Conservation (phyloP, 1,140 invertebrate genomes). For the Archivesica marissinica region DNA sequence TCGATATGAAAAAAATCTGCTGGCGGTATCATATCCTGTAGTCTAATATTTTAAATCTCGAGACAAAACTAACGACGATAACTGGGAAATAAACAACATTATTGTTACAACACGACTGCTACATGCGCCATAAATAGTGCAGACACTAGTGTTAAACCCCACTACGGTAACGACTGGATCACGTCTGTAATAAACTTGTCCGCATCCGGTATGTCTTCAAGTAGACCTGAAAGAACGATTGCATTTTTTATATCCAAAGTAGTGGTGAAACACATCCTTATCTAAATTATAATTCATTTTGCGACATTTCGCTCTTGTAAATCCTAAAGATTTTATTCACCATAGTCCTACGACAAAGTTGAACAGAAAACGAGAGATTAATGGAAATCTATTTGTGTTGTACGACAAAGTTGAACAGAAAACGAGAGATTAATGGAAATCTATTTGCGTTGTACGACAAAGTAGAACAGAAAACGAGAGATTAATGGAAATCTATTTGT, state of each 20-base stretch:
- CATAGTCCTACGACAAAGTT: not conserved
- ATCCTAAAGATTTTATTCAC: no score
- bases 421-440: not conserved
- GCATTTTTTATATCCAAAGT: not conserved
- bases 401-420: not conserved
- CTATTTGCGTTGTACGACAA: not conserved
- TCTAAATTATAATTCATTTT: no score
- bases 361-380: not conserved
- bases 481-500: not conserved
- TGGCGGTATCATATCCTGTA: no score
- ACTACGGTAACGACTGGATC: conserved; percentile 72
- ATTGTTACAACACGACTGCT: no score
- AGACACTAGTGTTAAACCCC: not conserved
- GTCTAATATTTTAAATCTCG: no score
- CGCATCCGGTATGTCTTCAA: conserved; percentile 87
- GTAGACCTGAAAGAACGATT: conserved; percentile 85
- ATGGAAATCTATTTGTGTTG: not conserved
- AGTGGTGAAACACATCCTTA: no score
- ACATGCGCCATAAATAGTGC: no score
- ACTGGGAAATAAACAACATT: no score
- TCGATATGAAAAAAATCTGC: no score
- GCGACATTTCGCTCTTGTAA: no score
- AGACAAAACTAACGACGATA: no score
- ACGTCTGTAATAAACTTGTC: conserved; percentile 86
- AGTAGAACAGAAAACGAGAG: not conserved